These are phyloP conservation scores for Bungarus multicinctus DNA, from an alignment of 2,113 vertebrate genomes.

Conservation along the genomic window DNA sequence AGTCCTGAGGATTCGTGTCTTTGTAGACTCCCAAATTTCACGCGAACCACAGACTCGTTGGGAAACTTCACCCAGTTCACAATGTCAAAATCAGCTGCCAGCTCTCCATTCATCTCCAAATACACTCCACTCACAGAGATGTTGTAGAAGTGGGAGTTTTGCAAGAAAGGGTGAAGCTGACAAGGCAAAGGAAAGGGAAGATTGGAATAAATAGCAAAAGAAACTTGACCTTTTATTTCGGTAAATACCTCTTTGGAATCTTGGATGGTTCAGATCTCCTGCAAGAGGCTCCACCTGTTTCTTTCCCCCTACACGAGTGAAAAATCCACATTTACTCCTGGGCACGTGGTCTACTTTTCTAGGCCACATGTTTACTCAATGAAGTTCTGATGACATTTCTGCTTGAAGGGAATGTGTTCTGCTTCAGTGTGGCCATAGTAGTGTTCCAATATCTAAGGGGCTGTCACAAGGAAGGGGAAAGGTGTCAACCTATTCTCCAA, in stretches of 20 bases:
- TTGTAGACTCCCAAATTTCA: neutral
- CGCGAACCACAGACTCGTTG: neutral
- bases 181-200: neutral
- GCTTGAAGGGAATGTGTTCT: no score
- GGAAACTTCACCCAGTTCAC: neutral
- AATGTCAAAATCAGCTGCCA: neutral
- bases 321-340: no score
- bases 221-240: neutral
- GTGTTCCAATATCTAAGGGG: no score
- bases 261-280: neutral
- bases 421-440: no score
- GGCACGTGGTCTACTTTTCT: no score
- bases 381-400: no score
- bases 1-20: neutral
- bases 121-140: neutral
- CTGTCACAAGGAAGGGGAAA: no score
- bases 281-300: no score
- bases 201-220: neutral
- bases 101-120: neutral
- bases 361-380: no score
- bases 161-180: neutral
- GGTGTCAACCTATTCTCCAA: no score
- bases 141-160: neutral
- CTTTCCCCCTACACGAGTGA: no score
- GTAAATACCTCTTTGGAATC: neutral